These are phyloP conservation scores for Macroramphosus scolopax DNA, from an alignment of 2,797 vertebrate species.

Conservation along the genomic window DNA sequence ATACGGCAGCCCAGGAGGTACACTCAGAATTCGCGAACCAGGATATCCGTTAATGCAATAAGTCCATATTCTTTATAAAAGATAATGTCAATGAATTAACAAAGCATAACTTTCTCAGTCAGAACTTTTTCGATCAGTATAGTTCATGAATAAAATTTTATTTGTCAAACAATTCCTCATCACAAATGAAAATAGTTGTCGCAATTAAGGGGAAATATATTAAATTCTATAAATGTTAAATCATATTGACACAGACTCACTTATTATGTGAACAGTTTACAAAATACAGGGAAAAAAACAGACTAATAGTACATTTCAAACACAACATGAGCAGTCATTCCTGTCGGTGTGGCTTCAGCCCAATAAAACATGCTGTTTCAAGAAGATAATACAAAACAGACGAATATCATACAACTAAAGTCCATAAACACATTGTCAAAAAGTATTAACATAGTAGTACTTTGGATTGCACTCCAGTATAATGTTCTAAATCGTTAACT, in stretches of 20 bases:
- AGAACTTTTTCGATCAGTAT: background rate
- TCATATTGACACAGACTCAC: conserved; percentile 60
- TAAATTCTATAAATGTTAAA: conserved; percentile 72
- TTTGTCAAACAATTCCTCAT: conserved; percentile 34
- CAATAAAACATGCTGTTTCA: conserved; percentile 36
- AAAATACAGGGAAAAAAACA: conserved; percentile 34
- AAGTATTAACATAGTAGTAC: too few species aligned
- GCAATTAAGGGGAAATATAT: conserved; percentile 71
- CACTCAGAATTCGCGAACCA: too few species aligned
- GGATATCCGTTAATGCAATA: too few species aligned
- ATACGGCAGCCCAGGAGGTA: conserved; percentile 45
- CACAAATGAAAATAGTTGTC: conserved; percentile 25
- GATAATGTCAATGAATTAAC: too few species aligned
- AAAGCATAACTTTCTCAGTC: too few species aligned
- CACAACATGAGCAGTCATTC: too few species aligned
- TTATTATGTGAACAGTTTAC: conserved; percentile 41
- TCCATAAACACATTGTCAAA: too few species aligned
- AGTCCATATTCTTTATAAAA: too few species aligned
- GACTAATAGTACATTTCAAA: conserved; percentile 6
- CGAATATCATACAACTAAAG: conserved; percentile 10
- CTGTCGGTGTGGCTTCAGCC: too few species aligned
- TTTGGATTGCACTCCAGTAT: background rate
- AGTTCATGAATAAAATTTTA: conserved; percentile 35
- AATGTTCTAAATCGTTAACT: background rate
- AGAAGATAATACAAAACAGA: conserved; percentile 22